Conservation (phyloP, 2,113 vertebrate genomes). For the Theristicus caerulescens region DNA sequence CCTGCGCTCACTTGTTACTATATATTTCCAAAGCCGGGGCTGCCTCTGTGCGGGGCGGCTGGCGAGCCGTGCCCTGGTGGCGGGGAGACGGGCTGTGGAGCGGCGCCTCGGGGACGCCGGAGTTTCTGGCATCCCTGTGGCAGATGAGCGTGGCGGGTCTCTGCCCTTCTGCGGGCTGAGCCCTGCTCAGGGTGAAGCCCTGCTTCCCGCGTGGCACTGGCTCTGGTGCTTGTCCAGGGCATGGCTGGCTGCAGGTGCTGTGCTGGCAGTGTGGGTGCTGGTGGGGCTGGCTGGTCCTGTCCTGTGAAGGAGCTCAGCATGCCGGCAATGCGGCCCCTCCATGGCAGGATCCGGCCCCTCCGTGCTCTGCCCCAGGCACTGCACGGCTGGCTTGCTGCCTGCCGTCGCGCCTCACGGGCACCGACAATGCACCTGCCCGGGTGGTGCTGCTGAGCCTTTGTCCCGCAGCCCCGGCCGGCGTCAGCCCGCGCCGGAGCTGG, state of each 20-base stretch:
- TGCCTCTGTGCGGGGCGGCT: neutral
- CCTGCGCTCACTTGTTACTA: slow-evolving; percentile 16
- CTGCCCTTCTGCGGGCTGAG: neutral
- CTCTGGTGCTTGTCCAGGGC: rapidly evolving
- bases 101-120: rapidly evolving
- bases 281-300: neutral
- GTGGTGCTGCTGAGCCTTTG: rapidly evolving
- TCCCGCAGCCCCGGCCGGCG: rapidly evolving
- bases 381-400: rapidly evolving
- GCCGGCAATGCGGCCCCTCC: rapidly evolving
- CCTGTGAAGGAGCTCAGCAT: neutral
- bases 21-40: neutral
- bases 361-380: rapidly evolving
- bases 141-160: rapidly evolving
- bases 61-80: neutral
- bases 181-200: rapidly evolving
- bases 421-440: neutral
- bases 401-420: rapidly evolving
- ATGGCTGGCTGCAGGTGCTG: neutral
- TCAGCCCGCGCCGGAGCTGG: rapidly evolving
- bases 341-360: neutral
- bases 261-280: rapidly evolving
- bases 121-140: neutral
- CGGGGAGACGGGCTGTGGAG: rapidly evolving
- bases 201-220: rapidly evolving